These are phyloP conservation scores for Eulimnadia texana DNA, from an alignment of 1,140 invertebrate genomes.

Conservation along the genomic window DNA sequence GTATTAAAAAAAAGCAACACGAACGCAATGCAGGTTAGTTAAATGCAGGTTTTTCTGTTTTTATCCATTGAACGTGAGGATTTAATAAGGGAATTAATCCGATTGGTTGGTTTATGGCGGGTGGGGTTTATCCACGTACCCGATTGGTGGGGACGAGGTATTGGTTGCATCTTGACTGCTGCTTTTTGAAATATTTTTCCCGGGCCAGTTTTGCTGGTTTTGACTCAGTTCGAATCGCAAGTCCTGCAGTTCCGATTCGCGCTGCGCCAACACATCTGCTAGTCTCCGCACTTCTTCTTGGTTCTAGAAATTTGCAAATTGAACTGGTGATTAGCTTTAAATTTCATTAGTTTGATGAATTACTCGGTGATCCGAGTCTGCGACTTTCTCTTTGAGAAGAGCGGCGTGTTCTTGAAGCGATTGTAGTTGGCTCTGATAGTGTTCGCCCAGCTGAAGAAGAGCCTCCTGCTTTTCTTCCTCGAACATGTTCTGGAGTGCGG, in stretches of 20 bases:
- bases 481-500: constrained; percentile 37
- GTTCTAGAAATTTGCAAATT: not conserved
- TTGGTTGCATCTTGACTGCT: constrained; percentile 1
- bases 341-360: not conserved
- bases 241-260: constrained; percentile 2
- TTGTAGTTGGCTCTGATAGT: constrained; percentile 34
- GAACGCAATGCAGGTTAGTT: no score
- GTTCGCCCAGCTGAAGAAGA: constrained; percentile 33
- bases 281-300: constrained; percentile 2
- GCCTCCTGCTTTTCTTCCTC: constrained; percentile 37
- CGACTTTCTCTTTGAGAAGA: constrained; percentile 11
- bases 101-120: not conserved
- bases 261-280: not conserved
- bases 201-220: not conserved
- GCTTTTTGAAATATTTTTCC: not conserved
- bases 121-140: not conserved
- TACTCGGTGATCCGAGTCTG: constrained; percentile 10
- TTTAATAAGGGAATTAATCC: not conserved
- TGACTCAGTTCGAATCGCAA: not conserved
- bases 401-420: constrained; percentile 25
- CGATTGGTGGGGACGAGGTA: constrained; percentile 5
- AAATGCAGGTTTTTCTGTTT: no score
- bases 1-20: no score
- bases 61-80: no score
- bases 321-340: not conserved